Evolutionary conservation across 2,888 invertebrate genomes (phyloP).

Genomic region (Clostera curtula): DNA sequence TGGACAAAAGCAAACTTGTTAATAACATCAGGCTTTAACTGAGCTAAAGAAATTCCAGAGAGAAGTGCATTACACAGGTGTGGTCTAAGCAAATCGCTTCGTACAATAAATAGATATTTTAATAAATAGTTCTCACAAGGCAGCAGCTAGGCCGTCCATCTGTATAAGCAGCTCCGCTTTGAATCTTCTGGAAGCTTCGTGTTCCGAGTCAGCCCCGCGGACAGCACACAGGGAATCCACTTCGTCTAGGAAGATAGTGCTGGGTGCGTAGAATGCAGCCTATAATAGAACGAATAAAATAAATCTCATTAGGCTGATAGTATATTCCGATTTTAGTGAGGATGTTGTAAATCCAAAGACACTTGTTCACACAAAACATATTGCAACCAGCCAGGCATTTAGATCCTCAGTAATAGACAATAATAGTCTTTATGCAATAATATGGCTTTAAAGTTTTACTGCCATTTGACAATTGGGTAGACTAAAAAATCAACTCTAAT

Average conservation of each 20-base stretch:
- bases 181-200: conserved; percentile 89
- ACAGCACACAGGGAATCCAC: conserved; percentile 90
- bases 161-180: conserved; percentile 92
- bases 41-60: no score
- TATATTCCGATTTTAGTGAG: no score
- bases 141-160: conserved; percentile 88
- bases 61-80: no score
- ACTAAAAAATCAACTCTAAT: no score
- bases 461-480: not conserved
- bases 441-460: no score
- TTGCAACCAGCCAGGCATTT: no score
- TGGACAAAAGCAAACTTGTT: conserved; percentile 1
- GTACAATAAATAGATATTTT: not conserved
- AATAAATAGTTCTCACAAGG: conserved; percentile 51
- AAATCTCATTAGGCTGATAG: no score
- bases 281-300: conserved; percentile 39
- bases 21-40: not conserved
- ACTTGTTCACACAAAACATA: no score
- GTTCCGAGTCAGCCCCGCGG: conserved; percentile 88
- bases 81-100: no score
- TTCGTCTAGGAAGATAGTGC: conserved; percentile 93
- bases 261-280: conserved; percentile 91
- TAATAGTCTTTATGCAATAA: no score
- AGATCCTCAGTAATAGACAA: no score
- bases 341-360: no score